Evolutionary conservation across 2,888 invertebrate species (phyloP).

Genomic region (Leptopterna dolabrata): DNA sequence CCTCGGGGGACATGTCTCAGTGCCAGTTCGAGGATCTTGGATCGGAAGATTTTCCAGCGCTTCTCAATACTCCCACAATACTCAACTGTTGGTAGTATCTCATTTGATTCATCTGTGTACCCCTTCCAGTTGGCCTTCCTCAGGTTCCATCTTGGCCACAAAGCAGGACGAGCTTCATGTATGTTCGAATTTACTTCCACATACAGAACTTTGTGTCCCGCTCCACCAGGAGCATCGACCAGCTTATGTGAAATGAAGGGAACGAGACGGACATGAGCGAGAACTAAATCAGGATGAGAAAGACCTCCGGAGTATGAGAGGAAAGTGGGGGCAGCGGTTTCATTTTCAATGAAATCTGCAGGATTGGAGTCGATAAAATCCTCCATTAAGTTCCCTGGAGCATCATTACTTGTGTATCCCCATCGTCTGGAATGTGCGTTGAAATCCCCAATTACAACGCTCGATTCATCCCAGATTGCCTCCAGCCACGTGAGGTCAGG

Average conservation of each 20-base stretch:
- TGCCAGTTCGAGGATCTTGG: neutral
- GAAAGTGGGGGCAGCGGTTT: conserved; percentile 8
- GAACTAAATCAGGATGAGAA: conserved; percentile 34
- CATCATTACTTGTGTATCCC: conserved; percentile 30
- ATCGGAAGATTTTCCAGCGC: too few relatives aligned
- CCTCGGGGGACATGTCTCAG: neutral
- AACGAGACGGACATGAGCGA: too few relatives aligned
- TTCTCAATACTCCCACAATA: too few relatives aligned
- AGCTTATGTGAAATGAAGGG: neutral
- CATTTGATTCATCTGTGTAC: too few relatives aligned
- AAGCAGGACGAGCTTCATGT: neutral
- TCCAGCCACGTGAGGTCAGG: conserved; percentile 37
- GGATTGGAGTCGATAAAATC: too few relatives aligned
- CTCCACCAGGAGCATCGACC: conserved; percentile 17
- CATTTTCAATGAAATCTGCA: conserved; percentile 29
- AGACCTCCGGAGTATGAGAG: too few relatives aligned
- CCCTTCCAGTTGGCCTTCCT: too few relatives aligned
- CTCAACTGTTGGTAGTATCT: too few relatives aligned
- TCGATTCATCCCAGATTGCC: too few relatives aligned
- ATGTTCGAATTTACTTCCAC: neutral
- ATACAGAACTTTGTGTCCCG: conserved; percentile 4
- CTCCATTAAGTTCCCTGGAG: neutral
- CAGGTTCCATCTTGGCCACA: too few relatives aligned
- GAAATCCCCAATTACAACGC: too few relatives aligned
- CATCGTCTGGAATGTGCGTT: conserved; percentile 5